Conservation (phyloP, 2,888 invertebrate species). For the Acronicta aceris region DNA sequence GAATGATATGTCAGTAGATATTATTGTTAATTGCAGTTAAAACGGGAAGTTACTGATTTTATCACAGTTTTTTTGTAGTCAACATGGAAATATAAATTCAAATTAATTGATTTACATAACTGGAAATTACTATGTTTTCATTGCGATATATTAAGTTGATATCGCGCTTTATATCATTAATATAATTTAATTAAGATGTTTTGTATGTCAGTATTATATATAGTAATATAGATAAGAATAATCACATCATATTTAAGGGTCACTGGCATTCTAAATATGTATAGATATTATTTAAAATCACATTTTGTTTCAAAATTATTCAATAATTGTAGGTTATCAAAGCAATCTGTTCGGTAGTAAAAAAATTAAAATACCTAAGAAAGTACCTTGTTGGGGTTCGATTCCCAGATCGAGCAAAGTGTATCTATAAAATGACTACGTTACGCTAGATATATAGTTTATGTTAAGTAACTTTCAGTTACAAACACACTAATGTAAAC, state of each 20-base stretch:
- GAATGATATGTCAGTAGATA: too few relatives aligned
- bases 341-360: too few relatives aligned
- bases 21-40: conserved; percentile 7
- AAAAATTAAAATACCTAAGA: too few relatives aligned
- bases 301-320: background rate
- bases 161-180: conserved; percentile 43
- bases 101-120: conserved; percentile 44
- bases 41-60: conserved; percentile 21
- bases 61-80: conserved; percentile 25
- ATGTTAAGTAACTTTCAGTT: too few relatives aligned
- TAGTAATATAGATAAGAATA: conserved; percentile 47
- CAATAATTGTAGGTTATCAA: too few relatives aligned
- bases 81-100: conserved; percentile 30
- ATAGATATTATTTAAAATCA: background rate
- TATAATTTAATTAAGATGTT: conserved; percentile 48
- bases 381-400: too few relatives aligned
- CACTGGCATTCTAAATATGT: conserved; percentile 9
- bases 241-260: conserved; percentile 28
- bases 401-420: too few relatives aligned
- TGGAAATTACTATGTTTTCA: conserved; percentile 38
- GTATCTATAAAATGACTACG: too few relatives aligned
- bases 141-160: conserved; percentile 41
- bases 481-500: too few relatives aligned
- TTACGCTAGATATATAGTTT: too few relatives aligned
- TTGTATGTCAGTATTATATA: conserved; percentile 21